These are phyloP conservation scores for Bruchidius siliquastri DNA, from an alignment of 2,888 invertebrate species.

Conservation along the genomic window DNA sequence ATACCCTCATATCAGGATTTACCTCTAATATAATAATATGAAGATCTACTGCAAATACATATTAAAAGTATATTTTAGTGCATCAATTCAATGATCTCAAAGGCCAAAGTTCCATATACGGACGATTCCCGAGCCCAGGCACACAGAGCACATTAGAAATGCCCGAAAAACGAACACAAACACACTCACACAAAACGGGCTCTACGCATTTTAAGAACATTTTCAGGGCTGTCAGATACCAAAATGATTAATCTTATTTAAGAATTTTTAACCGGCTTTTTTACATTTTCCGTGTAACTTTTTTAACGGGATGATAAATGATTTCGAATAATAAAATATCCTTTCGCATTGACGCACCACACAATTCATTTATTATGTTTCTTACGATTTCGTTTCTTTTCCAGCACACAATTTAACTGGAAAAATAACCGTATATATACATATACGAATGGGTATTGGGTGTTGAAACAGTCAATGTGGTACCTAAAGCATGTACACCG, in stretches of 20 bases:
- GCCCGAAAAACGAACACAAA: conserved; percentile 14
- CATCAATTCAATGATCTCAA: background rate
- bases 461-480: background rate
- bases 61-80: too few relatives aligned
- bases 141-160: background rate
- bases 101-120: background rate
- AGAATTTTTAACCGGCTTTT: conserved; percentile 38
- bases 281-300: conserved; percentile 35
- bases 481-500: background rate
- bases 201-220: conserved; percentile 26
- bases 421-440: conserved; percentile 21
- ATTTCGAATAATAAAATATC: conserved; percentile 24
- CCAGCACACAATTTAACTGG: conserved; percentile 24
- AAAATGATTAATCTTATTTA: conserved; percentile 36
- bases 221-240: conserved; percentile 33
- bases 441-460: background rate
- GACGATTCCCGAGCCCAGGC: background rate
- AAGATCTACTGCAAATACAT: too few relatives aligned
- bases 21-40: too few relatives aligned
- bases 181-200: conserved; percentile 17
- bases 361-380: conserved; percentile 25
- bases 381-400: conserved; percentile 18
- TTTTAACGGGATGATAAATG: conserved; percentile 27
- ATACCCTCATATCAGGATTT: too few relatives aligned
- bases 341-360: conserved; percentile 20